Percentiles rank a stretch among this genome's conserved stretches.
Evolutionary conservation across 2,113 vertebrate species (phyloP).

Genomic region (Istiophorus platypterus): DNA sequence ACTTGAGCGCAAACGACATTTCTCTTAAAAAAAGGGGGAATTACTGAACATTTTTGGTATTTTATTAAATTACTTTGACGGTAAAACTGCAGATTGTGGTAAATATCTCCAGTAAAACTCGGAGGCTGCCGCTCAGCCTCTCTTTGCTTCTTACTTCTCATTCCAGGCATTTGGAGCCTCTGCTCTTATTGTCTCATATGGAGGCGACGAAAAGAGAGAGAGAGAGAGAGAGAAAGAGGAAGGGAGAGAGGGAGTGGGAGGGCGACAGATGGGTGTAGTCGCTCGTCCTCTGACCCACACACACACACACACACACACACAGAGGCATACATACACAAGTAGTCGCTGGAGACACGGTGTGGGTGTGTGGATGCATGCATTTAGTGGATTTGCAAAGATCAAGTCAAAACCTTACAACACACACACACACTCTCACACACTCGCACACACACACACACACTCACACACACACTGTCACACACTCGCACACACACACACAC

Average conservation of each 20-base stretch:
- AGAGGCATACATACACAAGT: conserved; percentile 23
- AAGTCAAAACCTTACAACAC: conserved; percentile 31
- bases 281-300: conserved; percentile 33
- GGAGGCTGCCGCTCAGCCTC: not conserved
- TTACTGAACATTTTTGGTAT: too few relatives aligned
- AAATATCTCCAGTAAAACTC: too few relatives aligned
- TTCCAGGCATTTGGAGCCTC: conserved; percentile 16
- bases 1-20: too few relatives aligned
- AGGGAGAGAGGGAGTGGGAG: not conserved
- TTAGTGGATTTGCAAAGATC: conserved; percentile 71
- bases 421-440: conserved; percentile 15
- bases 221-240: not conserved
- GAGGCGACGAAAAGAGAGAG: not conserved
- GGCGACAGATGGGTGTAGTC: conserved; percentile 58
- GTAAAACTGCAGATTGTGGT: too few relatives aligned
- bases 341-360: conserved; percentile 54
- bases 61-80: too few relatives aligned
- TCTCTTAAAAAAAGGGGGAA: too few relatives aligned
- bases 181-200: conserved; percentile 37
- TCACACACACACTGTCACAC: not conserved
- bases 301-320: conserved; percentile 35
- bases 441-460: not conserved
- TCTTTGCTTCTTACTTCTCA: not conserved
- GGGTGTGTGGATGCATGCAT: conserved; percentile 68
- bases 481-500: conserved; percentile 12